These are phyloP conservation scores for Listronotus bonariensis DNA, from an alignment of 1,140 invertebrate genomes.

Conservation along the genomic window DNA sequence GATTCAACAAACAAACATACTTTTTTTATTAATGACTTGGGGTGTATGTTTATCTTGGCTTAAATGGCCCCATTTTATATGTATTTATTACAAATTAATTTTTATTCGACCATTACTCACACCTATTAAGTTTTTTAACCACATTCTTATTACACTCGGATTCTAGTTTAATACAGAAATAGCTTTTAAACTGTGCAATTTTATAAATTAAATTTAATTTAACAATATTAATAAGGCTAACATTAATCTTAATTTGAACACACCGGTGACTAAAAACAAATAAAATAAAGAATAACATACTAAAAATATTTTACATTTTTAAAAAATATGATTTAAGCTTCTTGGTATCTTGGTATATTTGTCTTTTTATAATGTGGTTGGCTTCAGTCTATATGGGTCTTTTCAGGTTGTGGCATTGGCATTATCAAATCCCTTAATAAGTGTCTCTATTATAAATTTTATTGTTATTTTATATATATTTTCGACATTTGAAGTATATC, in stretches of 20 bases:
- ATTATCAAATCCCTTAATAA: constrained; percentile 80
- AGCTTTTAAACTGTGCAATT: no score
- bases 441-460: constrained; percentile 85
- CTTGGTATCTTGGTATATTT: constrained; percentile 5
- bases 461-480: constrained; percentile 90
- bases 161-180: no score
- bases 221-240: not conserved
- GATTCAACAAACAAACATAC: no score
- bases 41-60: no score
- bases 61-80: no score
- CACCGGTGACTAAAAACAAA: constrained; percentile 20
- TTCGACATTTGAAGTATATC: constrained; percentile 90
- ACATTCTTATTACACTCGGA: no score
- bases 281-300: not conserved
- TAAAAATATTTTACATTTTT: constrained; percentile 12
- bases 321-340: constrained; percentile 13
- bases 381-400: constrained; percentile 29
- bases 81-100: no score
- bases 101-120: no score
- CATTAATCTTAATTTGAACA: constrained; percentile 25
- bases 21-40: no score
- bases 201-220: no score
- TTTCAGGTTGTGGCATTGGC: constrained; percentile 51
- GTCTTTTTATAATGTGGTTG: constrained; percentile 8
- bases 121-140: no score